phyloP scores from a whole-genome alignment of 2,113 vertebrate genomes.

The Xiphophorus couchianus region DNA sequence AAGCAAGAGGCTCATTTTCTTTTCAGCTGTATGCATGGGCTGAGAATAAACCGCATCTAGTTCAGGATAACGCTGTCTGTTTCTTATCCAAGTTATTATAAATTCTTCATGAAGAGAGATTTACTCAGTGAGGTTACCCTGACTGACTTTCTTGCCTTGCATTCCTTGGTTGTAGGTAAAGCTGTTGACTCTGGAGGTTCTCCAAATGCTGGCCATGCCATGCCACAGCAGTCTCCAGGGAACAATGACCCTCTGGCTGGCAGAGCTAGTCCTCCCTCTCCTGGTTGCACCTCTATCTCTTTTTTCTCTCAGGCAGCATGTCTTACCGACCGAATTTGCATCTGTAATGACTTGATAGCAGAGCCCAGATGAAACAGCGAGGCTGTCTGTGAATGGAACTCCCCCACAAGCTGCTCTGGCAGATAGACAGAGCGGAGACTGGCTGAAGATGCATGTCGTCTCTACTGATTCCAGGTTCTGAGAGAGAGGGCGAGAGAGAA shows the following conservation, averaged over 20 bases:
- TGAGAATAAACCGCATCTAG: constrained; percentile 7
- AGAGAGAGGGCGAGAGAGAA: constrained; percentile 57
- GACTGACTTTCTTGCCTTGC: constrained; percentile 53
- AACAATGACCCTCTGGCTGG: constrained; percentile 72
- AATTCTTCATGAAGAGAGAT: constrained; percentile 16
- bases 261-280: constrained; percentile 48
- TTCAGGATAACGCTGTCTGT: constrained; percentile 13
- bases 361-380: constrained; percentile 67
- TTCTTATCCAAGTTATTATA: constrained; percentile 19
- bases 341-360: constrained; percentile 77
- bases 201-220: constrained; percentile 62
- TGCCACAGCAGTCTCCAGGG: constrained; percentile 72
- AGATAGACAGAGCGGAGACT: constrained; percentile 60
- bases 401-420: constrained; percentile 74
- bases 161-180: constrained; percentile 70
- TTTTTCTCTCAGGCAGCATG: constrained; percentile 40
- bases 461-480: constrained; percentile 62
- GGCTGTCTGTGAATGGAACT: constrained; percentile 71
- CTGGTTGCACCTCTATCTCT: constrained; percentile 53
- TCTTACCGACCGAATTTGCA: constrained; percentile 65
- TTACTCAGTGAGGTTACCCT: constrained; percentile 17
- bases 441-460: constrained; percentile 59
- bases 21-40: constrained; percentile 2
- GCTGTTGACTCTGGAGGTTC: constrained; percentile 68
- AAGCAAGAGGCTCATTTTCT: background rate